Evolutionary conservation across 2,888 invertebrate species (phyloP).

Genomic region (Rutpela maculata): DNA sequence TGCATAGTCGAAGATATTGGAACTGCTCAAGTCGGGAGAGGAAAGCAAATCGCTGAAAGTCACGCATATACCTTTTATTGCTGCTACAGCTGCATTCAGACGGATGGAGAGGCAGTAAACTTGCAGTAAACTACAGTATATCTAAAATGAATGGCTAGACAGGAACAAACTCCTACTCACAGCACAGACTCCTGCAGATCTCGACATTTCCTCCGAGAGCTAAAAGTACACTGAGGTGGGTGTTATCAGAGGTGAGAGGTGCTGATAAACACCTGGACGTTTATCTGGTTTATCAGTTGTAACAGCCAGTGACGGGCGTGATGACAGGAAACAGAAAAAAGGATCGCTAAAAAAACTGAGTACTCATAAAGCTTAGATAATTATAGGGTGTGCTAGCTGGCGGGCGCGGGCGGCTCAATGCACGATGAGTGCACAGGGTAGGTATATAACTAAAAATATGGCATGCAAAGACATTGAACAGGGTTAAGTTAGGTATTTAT

Average conservation of each 20-base stretch:
- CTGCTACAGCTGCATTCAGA: constrained; percentile 55
- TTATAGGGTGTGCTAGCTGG: not conserved
- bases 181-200: constrained; percentile 32
- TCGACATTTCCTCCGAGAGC: constrained; percentile 15
- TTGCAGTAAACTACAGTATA: constrained; percentile 16
- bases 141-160: constrained; percentile 34
- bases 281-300: constrained; percentile 22
- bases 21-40: constrained; percentile 45
- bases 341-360: not conserved
- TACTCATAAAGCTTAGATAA: not conserved
- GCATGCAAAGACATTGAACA: not conserved
- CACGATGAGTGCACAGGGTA: no score
- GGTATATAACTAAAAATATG: not conserved
- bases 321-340: constrained; percentile 17
- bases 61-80: constrained; percentile 59
- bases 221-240: constrained; percentile 23
- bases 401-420: not conserved
- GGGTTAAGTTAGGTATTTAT: no score
- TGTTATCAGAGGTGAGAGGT: constrained; percentile 31
- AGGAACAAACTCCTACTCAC: constrained; percentile 29
- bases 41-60: constrained; percentile 53
- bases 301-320: constrained; percentile 2
- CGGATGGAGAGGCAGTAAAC: constrained; percentile 38
- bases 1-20: constrained; percentile 46
- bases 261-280: constrained; percentile 39